phyloP scores from a whole-genome alignment of 2,797 vertebrate species.

The Gorsachius magnificus region DNA sequence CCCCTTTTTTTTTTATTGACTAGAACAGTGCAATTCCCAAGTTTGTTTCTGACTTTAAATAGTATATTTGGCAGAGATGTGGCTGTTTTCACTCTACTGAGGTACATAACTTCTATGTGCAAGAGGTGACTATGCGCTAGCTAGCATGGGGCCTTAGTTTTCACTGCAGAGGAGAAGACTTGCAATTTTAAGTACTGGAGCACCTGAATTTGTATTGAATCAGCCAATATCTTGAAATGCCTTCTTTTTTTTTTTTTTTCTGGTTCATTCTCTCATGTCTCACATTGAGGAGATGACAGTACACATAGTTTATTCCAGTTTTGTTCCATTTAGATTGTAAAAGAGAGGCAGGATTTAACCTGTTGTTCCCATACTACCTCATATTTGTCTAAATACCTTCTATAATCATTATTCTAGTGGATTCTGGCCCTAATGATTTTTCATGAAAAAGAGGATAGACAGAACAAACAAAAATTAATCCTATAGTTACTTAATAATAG shows the following conservation, averaged over 20 bases:
- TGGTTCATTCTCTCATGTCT: background rate
- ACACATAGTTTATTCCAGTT: background rate
- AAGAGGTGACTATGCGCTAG: rapidly evolving
- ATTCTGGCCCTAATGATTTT: background rate
- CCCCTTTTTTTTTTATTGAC: background rate
- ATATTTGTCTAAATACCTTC: background rate
- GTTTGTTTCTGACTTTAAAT: background rate
- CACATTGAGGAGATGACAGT: rapidly evolving
- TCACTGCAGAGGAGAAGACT: background rate
- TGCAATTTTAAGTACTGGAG: background rate
- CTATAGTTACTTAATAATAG: background rate
- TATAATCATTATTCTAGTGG: background rate
- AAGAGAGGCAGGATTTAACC: background rate
- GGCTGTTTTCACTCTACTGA: background rate
- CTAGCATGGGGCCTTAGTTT: background rate
- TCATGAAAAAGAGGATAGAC: background rate
- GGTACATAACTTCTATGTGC: no score
- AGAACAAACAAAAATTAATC: background rate
- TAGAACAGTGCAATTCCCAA: background rate
- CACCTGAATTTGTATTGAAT: background rate
- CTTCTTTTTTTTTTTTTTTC: rapidly evolving
- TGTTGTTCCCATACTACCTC: background rate
- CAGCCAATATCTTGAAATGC: background rate
- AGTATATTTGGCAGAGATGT: background rate
- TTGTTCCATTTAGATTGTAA: background rate